Base-by-base conservation (phyloP, 2,113 vertebrate genomes). In the Hucho hucho region DNA sequence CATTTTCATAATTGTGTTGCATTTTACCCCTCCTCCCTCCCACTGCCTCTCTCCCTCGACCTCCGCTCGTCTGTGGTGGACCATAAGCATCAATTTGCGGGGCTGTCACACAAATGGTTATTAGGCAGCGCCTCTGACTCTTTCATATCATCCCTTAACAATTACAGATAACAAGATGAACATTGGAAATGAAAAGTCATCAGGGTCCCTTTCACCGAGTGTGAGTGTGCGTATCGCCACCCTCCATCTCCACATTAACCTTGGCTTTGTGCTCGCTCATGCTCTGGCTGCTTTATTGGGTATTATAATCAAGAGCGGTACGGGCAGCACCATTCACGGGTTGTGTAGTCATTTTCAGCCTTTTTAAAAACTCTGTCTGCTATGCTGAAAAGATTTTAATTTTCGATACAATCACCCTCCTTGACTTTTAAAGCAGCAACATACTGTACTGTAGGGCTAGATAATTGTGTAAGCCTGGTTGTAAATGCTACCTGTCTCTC, bases 151-250 rank as follows among this genome's bases (percentile, higher is more conserved):
- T 85, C 83, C 81, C 89, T 86, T 75, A 84, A 86, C 84, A 90
- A 93, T 91, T 91, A 90, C 84, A 89, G 90, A 90, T 93, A 92
- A 91, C 84, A 88, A 89, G 89, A 92, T 90, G 88, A 90, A 87
- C 82, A 83, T 67, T 87, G 79, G 84, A 88, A 92, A 90, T 89
- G 85, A 92, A 89, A 91, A 92, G 87, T 85, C 88, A 87, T 87
- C 84, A 79, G 84, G 79, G 84, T 74, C 84, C 70, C 84, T 79
- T 81, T 63, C 78, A 69, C 73, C 13, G 58, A 80, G 83, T 49
- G 58, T 72, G 76, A 82, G 71, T 32, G 65, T 75, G 79, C 70
- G 29, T 89, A 91, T 89, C 85, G 29, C 61, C 68, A 69, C 73
- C 56, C 72, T 79, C 72, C 81, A 88, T 89, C 88, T 86, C 75